Evolutionary conservation across 2,888 invertebrate genomes (phyloP).

Genomic region (Bhutanitis thaidina): DNA sequence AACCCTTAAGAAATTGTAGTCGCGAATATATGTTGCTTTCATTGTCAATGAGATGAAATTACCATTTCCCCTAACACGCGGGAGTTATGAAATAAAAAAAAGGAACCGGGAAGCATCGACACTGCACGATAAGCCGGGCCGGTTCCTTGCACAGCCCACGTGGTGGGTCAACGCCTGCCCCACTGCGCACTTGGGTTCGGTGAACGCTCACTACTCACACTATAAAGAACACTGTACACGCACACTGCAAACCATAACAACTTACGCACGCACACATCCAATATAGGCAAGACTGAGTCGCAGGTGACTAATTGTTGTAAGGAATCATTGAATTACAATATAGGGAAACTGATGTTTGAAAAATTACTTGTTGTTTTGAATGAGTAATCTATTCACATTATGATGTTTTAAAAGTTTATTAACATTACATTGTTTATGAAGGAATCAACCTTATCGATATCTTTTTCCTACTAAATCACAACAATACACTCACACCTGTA

Average conservation of each 20-base stretch:
- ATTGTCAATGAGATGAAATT: not conserved
- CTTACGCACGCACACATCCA: slow-evolving; percentile 27
- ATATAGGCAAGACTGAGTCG: slow-evolving; percentile 22
- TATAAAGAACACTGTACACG: slow-evolving; percentile 20
- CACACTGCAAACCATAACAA: slow-evolving; percentile 19
- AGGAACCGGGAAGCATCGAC: slow-evolving; percentile 31
- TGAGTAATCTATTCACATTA: not conserved
- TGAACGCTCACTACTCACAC: slow-evolving; percentile 44
- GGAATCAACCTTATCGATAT: too few species aligned
- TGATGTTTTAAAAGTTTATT: too few species aligned
- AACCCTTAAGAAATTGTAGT: not conserved
- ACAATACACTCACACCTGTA: too few species aligned
- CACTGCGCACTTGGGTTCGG: slow-evolving; percentile 66
- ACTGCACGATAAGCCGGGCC: slow-evolving; percentile 45
- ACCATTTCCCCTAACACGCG: not conserved
- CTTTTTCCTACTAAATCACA: too few species aligned
- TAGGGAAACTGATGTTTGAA: slow-evolving; percentile 1
- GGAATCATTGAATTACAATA: slow-evolving; percentile 20
- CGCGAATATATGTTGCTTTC: not conserved
- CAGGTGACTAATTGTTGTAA: slow-evolving; percentile 57
- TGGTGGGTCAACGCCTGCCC: slow-evolving; percentile 70
- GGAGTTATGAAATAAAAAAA: slow-evolving; percentile 28
- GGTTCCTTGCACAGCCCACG: slow-evolving; percentile 57
- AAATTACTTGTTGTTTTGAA: not conserved
- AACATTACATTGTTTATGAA: too few species aligned